A percentile compares a stretch with the other conserved stretches of the same genome.
phyloP scores from a whole-genome alignment of 2,888 invertebrate species.

The Hydrotaea diabolus region DNA sequence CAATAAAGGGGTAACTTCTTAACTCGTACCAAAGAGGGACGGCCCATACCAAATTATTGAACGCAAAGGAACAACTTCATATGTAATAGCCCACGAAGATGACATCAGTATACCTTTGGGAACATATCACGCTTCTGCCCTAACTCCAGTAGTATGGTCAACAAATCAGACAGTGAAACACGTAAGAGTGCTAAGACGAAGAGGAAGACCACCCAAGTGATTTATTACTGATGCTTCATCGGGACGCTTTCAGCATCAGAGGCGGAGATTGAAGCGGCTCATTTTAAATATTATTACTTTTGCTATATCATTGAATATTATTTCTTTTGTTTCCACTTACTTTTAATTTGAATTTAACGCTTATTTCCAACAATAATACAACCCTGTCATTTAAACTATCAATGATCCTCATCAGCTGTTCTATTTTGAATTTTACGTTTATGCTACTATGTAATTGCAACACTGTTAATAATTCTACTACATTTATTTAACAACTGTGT shows the following conservation, averaged over 20 bases:
- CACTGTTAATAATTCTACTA: no score
- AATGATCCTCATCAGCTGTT: no score
- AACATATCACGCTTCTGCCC: neutral
- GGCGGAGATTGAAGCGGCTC: conserved; percentile 29
- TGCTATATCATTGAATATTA: neutral
- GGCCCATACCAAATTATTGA: conserved; percentile 50
- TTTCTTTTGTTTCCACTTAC: no score
- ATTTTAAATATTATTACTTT: no score
- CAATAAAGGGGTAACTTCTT: conserved; percentile 67
- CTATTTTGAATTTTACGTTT: no score
- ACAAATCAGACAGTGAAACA: neutral
- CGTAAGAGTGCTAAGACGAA: neutral
- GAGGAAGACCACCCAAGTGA: neutral
- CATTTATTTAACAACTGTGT: no score
- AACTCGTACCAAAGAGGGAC: conserved; percentile 73
- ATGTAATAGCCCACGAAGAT: no score
- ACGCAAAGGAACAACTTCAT: no score
- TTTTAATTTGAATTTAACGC: no score
- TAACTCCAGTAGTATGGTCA: neutral
- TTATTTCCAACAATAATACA: no score
- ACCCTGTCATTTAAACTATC: no score
- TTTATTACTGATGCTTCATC: neutral
- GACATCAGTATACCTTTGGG: neutral
- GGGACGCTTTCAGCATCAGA: neutral
- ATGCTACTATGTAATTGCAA: no score